Conservation (phyloP, 2,888 invertebrate genomes). For the Cerastis leucographa region DNA sequence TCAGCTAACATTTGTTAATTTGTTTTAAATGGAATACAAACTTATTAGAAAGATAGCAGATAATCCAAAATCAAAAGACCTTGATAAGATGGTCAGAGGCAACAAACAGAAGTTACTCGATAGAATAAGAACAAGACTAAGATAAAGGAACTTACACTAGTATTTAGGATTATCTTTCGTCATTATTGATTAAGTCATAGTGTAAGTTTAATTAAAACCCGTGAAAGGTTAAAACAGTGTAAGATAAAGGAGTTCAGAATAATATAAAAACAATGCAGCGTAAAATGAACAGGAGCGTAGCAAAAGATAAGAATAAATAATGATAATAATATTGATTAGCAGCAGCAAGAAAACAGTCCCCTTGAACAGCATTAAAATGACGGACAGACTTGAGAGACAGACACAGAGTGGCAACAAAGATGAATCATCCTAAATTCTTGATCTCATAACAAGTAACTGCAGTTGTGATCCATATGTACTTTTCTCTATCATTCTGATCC, state of each 20-base stretch:
- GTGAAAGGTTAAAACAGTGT: no score
- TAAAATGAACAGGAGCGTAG: not conserved
- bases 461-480: not conserved
- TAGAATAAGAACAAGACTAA: no score
- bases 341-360: not conserved
- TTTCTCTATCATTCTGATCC: slow-evolving; percentile 12
- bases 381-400: not conserved
- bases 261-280: not conserved
- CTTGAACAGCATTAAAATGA: not conserved
- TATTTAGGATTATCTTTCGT: no score
- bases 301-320: no score
- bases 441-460: slow-evolving; percentile 15
- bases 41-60: not conserved
- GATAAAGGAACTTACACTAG: no score
- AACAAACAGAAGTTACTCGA: not conserved
- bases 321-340: not conserved
- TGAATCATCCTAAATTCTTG: slow-evolving; percentile 27
- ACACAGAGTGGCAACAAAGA: not conserved
- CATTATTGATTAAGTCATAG: no score
- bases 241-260: not conserved
- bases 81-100: not conserved
- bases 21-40: slow-evolving; percentile 22
- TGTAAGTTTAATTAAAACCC: no score
- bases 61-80: slow-evolving; percentile 10
- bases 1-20: slow-evolving; percentile 2